A percentile compares a stretch with the other conserved stretches of the same genome.
Conservation (phyloP, 2,888 invertebrate species). For the Aspidapion aeneum region DNA sequence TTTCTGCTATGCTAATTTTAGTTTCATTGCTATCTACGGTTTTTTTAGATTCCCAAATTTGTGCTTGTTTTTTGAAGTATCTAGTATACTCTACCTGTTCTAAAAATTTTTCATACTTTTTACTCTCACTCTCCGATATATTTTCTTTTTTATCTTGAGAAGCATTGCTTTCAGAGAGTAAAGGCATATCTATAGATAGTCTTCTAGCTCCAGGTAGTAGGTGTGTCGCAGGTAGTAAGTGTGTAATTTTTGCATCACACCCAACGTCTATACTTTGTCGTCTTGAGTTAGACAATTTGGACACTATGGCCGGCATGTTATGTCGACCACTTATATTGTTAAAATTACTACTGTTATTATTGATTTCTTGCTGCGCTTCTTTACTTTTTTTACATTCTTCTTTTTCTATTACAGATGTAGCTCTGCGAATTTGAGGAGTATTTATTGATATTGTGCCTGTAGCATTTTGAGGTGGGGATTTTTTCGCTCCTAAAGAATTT, state of each 20-base stretch:
- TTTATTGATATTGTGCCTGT: background rate
- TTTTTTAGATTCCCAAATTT: background rate
- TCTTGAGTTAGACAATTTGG: conserved; percentile 9
- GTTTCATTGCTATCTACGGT: background rate
- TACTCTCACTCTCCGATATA: background rate
- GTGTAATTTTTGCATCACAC: background rate
- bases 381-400: background rate
- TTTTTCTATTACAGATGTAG: background rate
- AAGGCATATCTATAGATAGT: background rate
- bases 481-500: conserved; percentile 16
- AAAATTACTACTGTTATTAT: conserved; percentile 11
- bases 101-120: background rate
- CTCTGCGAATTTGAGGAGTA: background rate
- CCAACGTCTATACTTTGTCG: conserved; percentile 5
- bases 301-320: conserved; percentile 19
- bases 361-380: conserved; percentile 11
- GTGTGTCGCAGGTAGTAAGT: background rate
- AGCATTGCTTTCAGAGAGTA: background rate
- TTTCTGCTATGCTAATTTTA: background rate
- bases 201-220: background rate
- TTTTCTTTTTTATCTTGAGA: background rate
- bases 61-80: background rate
- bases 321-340: conserved; percentile 19
- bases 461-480: background rate
- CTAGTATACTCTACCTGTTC: too few relatives aligned